Evolutionary conservation across 2,888 invertebrate genomes (phyloP), one percentile per base, ranked within the genome.

Genomic region (Catocala fraxini): DNA sequence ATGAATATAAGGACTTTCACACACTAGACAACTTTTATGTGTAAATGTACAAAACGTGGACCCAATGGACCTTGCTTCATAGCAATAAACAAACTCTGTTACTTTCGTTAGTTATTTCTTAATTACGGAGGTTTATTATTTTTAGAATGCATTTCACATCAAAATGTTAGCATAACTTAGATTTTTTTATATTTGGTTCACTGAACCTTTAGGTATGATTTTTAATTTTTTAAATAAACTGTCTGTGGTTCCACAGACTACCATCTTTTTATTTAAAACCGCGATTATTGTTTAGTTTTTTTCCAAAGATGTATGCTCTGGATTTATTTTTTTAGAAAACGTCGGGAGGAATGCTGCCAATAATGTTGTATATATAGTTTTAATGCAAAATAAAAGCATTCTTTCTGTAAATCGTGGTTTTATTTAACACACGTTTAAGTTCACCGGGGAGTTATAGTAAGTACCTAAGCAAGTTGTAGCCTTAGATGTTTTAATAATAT

Each of bases 301-400:
- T 76, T 80, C 85, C 88, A 87, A 88, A 88, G 87, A 87, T 86
- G 83, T 87, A 84, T 77, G 82, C 84, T 83, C 82, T 83, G 83
- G 86, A 82, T 82, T 85, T 84, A 84, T 87, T 88, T 88, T 88
- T 86, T 79, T 82, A 84, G 73, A 75, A 84, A 82, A 83, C 59
- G 25, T 66, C 71, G 54, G 80, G 73, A 75, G 75, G 82, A 73
- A 80, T 86, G 87, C 86, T 81, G 57, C 73, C 59, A 71, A 68
- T 73, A 72, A 77, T 79, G 55, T 70, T 88, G 87, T 88, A 88
- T 74, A 88, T 87, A 88, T 88, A 88, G 86, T 60, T 82, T 51
- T 82, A 83, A 76, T 79, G 63, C 59, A 67, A 79, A 83, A 85
- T 83, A 83, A 87, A 88, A 79, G 87, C 87, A 83, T 88, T 87